A percentile compares a stretch with the other conserved stretches of the same genome.
Conservation (phyloP, 1,140 invertebrate genomes). For the Brachionus koreanus region DNA sequence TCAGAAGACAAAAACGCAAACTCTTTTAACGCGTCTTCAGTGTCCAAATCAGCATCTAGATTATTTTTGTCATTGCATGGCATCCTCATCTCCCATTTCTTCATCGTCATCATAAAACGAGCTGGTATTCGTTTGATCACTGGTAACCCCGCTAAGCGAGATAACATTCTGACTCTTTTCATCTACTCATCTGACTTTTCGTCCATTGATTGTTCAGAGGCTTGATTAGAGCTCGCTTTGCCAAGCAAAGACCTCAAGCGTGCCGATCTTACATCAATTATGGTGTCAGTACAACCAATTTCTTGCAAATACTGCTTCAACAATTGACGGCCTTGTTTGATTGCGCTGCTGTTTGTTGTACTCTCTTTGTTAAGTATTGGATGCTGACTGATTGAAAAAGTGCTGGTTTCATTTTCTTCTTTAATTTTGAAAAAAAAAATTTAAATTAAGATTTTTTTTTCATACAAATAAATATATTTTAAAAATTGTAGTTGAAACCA, state of each 20-base stretch:
- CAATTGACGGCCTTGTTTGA: too few relatives aligned
- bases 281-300: too few relatives aligned
- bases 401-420: conserved; percentile 10
- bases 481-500: too few relatives aligned
- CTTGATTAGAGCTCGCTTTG: not conserved
- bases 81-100: conserved; percentile 12
- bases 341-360: conserved; percentile 71
- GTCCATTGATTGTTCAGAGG: not conserved
- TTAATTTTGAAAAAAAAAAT: not conserved
- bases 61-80: not conserved
- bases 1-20: conserved; percentile 70
- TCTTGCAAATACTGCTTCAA: too few relatives aligned
- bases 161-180: not conserved
- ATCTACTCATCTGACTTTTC: not conserved
- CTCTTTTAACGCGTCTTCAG: conserved; percentile 89
- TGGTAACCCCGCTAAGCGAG: not conserved
- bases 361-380: conserved; percentile 59
- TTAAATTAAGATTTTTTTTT: not conserved
- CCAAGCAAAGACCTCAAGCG: too few relatives aligned
- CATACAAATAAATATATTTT: not conserved
- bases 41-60: conserved; percentile 61
- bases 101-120: conserved; percentile 21
- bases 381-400: conserved; percentile 14
- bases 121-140: not conserved
- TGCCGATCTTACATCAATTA: too few relatives aligned